Evolutionary conservation across 2,797 vertebrate genomes (phyloP), one percentile per base, ranked within the genome.

Genomic region (Nyctibius grandis): DNA sequence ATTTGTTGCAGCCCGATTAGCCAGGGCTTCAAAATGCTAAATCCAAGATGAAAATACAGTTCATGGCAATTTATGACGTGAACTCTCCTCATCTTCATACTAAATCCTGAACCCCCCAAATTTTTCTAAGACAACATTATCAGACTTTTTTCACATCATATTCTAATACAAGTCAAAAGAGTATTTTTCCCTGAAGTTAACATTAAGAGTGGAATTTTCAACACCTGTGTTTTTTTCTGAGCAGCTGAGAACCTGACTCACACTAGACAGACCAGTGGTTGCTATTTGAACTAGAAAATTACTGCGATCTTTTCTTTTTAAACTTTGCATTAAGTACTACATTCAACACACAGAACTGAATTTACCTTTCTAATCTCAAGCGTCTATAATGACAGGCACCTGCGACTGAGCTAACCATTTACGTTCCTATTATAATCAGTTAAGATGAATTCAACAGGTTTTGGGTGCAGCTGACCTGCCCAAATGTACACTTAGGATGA

Each of bases 21-120:
- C 99, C 81, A 99, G 96, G 28, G 98, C 98, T 98, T 99, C 99
- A 89, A 99, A 99, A 97, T 99, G 99, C 99, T 99, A 96, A 60
- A 94, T 68, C 38, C 85, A 88, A 94, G 51, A 94, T 25, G 38
- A 92, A 95, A 97, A 84, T 36, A 83, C 80, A 93, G 44, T 79
- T 91, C 36, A 92, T 17, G 81, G 25, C 31, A 81, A 84, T 59
- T 86, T 76, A 70, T 0, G 12, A 81, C 0, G 0, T 34, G 57
- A 95, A 95, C 20, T 31, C 15, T 54, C 26, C 44, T 57, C 6
- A 28, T 36, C 85, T 67, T 70, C 29, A 14, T 9, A 57, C 50
- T 81, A 69, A 84, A 90, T 22, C n/a, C 42, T 56, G 44, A 63
- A 50, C 20, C 85, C 21, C 12, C 8, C 26, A 70, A 5, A 4